These are phyloP conservation scores for Drosophila chauvacae DNA, from an alignment of 1,140 invertebrate species.

Conservation along the genomic window DNA sequence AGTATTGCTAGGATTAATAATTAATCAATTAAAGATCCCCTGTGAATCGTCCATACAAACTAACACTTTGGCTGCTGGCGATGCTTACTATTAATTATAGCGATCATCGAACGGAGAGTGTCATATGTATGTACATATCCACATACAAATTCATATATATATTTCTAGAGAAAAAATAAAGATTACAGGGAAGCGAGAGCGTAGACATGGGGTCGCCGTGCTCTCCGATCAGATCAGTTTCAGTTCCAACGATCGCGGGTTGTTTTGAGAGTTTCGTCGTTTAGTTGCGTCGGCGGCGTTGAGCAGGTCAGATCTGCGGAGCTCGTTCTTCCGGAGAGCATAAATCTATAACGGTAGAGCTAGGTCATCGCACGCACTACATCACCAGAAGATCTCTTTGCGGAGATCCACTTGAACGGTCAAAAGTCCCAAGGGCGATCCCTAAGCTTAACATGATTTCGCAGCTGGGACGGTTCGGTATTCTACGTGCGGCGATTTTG, in stretches of 20 bases:
- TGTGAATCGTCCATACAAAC: conserved; percentile 39
- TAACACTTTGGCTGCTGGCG: conserved; percentile 34
- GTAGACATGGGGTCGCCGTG: conserved; percentile 45
- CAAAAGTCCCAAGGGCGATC: conserved; percentile 19
- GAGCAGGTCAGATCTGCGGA: conserved; percentile 45
- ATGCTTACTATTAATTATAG: conserved; percentile 43
- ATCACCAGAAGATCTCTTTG: background rate
- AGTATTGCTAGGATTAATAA: background rate
- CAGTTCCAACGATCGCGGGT: conserved; percentile 9
- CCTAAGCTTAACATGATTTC: conserved; percentile 25
- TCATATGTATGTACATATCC: no score
- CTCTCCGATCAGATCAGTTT: conserved; percentile 18
- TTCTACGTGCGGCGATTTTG: conserved; percentile 22
- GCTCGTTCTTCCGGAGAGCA: conserved; percentile 4
- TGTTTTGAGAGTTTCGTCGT: conserved; percentile 26
- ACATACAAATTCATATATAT: background rate
- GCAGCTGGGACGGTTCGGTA: conserved; percentile 19
- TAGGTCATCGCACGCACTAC: conserved; percentile 55
- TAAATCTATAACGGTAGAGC: conserved; percentile 20
- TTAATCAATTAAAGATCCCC: conserved; percentile 1
- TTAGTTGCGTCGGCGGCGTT: conserved; percentile 62
- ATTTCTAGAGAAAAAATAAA: conserved; percentile 3
- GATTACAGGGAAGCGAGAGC: background rate
- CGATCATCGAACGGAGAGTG: conserved; percentile 1
- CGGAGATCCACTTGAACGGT: conserved; percentile 5